Conservation (phyloP, 2,888 invertebrate genomes). For the Eristalis pertinax region DNA sequence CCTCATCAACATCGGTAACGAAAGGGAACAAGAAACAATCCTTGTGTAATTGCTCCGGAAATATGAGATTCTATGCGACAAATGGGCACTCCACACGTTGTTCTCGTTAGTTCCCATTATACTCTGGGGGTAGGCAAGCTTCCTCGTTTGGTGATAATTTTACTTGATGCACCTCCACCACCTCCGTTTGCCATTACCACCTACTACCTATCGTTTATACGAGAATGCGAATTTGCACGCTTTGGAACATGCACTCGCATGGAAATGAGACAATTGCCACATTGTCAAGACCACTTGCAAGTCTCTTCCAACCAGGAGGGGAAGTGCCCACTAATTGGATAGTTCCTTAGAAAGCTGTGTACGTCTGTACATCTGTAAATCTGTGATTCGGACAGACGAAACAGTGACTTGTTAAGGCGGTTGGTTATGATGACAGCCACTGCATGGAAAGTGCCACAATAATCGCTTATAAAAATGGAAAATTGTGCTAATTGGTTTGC, state of each 20-base stretch:
- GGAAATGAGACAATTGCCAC: constrained; percentile 71
- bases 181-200: background rate
- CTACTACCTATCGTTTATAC: constrained; percentile 11
- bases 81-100: constrained; percentile 65
- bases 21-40: constrained; percentile 26
- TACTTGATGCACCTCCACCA: constrained; percentile 35
- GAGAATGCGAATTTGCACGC: constrained; percentile 16
- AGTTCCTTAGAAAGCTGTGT: constrained; percentile 69
- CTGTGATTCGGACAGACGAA: constrained; percentile 38
- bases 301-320: constrained; percentile 57
- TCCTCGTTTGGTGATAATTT: constrained; percentile 70
- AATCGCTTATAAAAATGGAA: constrained; percentile 68
- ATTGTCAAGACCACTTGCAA: constrained; percentile 62
- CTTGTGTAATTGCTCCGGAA: constrained; percentile 71
- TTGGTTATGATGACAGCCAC: constrained; percentile 44
- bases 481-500: constrained; percentile 71
- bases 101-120: constrained; percentile 69
- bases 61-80: constrained; percentile 54
- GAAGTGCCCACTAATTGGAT: constrained; percentile 74
- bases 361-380: background rate
- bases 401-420: constrained; percentile 59
- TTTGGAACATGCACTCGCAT: constrained; percentile 50
- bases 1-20: constrained; percentile 27
- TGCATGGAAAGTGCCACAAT: constrained; percentile 51
- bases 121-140: constrained; percentile 64